Base-by-base conservation (phyloP, 2,113 vertebrate species). In the Panthera leo region DNA sequence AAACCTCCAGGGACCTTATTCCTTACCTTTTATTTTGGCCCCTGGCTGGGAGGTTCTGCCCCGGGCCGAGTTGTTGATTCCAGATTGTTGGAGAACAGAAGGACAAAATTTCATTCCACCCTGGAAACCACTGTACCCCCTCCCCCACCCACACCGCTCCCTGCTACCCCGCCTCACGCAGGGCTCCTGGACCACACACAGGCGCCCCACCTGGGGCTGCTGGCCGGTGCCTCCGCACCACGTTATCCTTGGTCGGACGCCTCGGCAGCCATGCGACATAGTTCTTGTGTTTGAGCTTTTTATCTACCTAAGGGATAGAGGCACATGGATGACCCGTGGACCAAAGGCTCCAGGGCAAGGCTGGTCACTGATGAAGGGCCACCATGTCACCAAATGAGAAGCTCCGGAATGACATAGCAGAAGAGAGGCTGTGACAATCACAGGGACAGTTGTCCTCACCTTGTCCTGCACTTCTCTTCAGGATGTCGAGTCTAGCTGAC, bases 101-200 rank as follows among this genome's bases (percentile, higher is more conserved):
- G 13, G 34, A 1, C 8, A 25, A 10, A 36, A n/a, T 58, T 10
- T 76, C 4, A 1, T 25, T 78, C 9, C 6, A 4, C 21, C 7
- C 25, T 63, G 42, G 39, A 45, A 80, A 51, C 42, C 11, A 25
- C 0, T 61, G 53, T 0, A 15, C 2, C 5, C 2, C 12, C 27
- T 53, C 2, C 3, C 78, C 12, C 42, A 15, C 5, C 0, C 13
- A 67, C 19, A 16, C 1, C 2, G 5, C n/a, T 36, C 7, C 15
- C 7, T 1, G 1, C 14, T 19, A 3, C 8, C 31, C 16, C 10
- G 9, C 7, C 25, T 5, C 48, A 16, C 1, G 2, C 1, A 8
- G 23, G 1, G 3, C 12, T 9, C 15, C 2, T 31, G 53, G 15
- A 31, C 29, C 27, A 7, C 9, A 29, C 0, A 27, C 7, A 5